Evolutionary conservation across 1,140 invertebrate species (phyloP), one percentile per base, ranked within the genome.

Genomic region (Lepidotrigona ventralis): DNA sequence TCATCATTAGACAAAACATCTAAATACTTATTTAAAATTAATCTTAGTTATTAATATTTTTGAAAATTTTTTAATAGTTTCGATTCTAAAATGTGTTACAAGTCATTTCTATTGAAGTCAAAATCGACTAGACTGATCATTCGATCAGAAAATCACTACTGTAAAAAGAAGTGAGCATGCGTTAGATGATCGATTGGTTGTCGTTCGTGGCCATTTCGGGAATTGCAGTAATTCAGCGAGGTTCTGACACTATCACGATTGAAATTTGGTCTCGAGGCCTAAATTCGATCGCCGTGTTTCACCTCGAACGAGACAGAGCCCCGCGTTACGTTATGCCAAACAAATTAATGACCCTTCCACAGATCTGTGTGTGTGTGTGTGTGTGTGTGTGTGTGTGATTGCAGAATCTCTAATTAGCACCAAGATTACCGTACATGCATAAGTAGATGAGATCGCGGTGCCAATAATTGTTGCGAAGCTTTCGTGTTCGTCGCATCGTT

Each of bases 381-480:
- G 29, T 29, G 29, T 29, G 33, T 33, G 33, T 33, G 33, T 33
- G 74, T 46, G 60, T 68, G 21, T 9, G 5, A 5, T 73, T 29
- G 33, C 69, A 58, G 60, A 85, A 26, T 83, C 83, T 78, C 80
- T 78, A 88, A 88, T 88, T 88, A 88, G 73, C 64, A 79, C 81
- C n/a, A 66, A 70, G 79, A 85, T 87, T 85, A 71, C 79, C 87
- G 66, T 88, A 81, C 76, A 85, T 81, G 80, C 79, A 81, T 68
- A 88, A 88, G 81, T 51, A 29, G n/a, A 33, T 3, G 33, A 21
- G 78, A 58, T 82, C 74, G 15, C 76, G 33, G 23, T 89, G 88
- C 88, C 88, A 89, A 8, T 46, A 46, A 88, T 89, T 90, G 84
- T 90, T 85, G 77, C 82, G 68, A 87, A 86, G 86, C 66, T 33